These are phyloP conservation scores for Benitochromis conjunctus DNA, from an alignment of 2,113 vertebrate genomes.

Conservation along the genomic window DNA sequence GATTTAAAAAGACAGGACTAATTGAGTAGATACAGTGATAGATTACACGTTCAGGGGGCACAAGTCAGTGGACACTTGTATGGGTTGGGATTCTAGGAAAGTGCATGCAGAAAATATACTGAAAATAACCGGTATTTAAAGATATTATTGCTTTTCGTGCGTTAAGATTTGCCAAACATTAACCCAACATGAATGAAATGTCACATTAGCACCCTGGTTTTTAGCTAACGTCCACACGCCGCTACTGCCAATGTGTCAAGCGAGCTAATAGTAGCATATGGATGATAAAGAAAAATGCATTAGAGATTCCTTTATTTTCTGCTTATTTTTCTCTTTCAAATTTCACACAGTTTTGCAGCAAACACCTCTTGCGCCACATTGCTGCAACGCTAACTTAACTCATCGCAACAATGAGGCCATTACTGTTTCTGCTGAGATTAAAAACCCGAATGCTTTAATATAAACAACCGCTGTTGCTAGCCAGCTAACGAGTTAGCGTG, in stretches of 20 bases:
- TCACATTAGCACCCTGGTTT: neutral
- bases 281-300: neutral
- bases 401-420: neutral
- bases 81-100: neutral
- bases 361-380: accelerated
- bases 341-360: neutral
- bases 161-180: neutral
- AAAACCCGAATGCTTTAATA: neutral
- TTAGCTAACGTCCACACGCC: neutral
- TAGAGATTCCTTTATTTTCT: neutral
- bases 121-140: neutral
- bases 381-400: neutral
- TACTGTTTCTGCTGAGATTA: neutral
- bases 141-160: neutral
- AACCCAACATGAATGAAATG: neutral
- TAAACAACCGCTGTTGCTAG: neutral
- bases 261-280: constrained; percentile 32
- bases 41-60: neutral
- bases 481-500: constrained; percentile 42
- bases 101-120: neutral
- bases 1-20: neutral
- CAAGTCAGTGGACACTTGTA: neutral
- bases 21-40: neutral
- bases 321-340: neutral
- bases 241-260: neutral